Evolutionary conservation across 2,113 vertebrate species (phyloP), one percentile per base, ranked within the genome.

Genomic region (Bungarus multicinctus): DNA sequence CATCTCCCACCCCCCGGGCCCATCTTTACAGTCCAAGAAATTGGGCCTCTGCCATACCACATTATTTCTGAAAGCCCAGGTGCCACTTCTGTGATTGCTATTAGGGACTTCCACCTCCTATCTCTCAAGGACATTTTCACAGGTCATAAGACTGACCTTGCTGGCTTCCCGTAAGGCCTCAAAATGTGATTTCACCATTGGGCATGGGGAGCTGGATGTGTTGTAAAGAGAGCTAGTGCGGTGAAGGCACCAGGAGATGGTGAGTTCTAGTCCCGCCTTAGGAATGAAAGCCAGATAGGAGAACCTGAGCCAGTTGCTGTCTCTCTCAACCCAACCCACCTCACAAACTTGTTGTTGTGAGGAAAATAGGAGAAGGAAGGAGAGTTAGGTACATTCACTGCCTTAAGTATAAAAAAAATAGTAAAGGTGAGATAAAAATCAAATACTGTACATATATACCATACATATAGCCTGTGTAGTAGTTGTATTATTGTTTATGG

Each of bases 1-100:
- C 34, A 81, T 43, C 16, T 81, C 34, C 7, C 74, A 7, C n/a
- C n/a, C 0, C 58, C 0, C 1, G 7, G 1, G 0, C 2, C 20
- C n/a, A 39, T 6, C 18, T 22, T 81, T 81, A 81, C 7, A 81
- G 74, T 23, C 34, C 74, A 43, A 81, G 34, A 81, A 81, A 43
- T 43, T 43, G 23, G 74, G 34, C 18, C 7, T 81, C 18, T 43
- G 34, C 69, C 34, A 9, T 0, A 1, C 74, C 18, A 7, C 34
- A 81, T 81, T 81, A 34, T 14, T 81, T 39, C 34, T 9, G 34
- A 22, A 39, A 39, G 18, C 34, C 34, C 34, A 81, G 34, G 6
- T 39, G 34, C 34, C 34, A 43, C 2, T 81, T 43, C 7, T 81
- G 18, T 81, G 74, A 81, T 3, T 43, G n/a, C 1, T 81, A 3